A percentile compares a stretch with the other conserved stretches of the same genome.
Conservation (phyloP, 2,113 vertebrate genomes). For the Crocuta crocuta region DNA sequence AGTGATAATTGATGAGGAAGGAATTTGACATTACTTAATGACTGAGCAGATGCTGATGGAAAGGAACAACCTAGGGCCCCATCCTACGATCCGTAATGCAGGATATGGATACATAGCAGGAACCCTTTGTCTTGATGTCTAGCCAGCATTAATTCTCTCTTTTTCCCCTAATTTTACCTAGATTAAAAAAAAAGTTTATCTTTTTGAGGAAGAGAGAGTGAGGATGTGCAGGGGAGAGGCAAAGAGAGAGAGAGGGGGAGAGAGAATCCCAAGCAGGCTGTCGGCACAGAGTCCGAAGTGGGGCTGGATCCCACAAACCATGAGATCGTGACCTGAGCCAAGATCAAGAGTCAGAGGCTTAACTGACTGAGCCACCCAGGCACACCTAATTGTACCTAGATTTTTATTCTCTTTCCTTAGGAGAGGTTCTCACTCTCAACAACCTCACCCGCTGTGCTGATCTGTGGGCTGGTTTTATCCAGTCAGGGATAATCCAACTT, state of each 20-base stretch:
- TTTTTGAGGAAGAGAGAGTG: too few relatives aligned
- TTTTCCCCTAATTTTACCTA: background rate
- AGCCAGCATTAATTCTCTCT: background rate
- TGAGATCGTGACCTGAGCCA: too few relatives aligned
- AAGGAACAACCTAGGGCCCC: background rate
- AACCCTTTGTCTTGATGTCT: background rate
- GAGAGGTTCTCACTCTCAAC: background rate
- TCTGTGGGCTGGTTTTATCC: background rate
- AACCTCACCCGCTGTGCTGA: background rate
- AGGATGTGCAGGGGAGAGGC: too few relatives aligned
- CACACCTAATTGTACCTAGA: background rate
- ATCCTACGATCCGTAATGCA: background rate
- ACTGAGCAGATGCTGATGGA: background rate
- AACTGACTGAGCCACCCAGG: too few relatives aligned
- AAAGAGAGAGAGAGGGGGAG: too few relatives aligned
- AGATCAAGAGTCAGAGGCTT: too few relatives aligned
- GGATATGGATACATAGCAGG: too few relatives aligned
- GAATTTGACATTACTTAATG: background rate
- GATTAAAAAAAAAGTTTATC: too few relatives aligned
- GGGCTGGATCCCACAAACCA: too few relatives aligned
- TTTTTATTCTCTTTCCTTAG: background rate
- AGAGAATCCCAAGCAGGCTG: too few relatives aligned
- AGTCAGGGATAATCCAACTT: background rate
- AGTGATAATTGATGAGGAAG: background rate
- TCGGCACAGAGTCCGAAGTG: too few relatives aligned